Conservation (phyloP, 2,888 invertebrate genomes). For the Scaptomyza parva region DNA sequence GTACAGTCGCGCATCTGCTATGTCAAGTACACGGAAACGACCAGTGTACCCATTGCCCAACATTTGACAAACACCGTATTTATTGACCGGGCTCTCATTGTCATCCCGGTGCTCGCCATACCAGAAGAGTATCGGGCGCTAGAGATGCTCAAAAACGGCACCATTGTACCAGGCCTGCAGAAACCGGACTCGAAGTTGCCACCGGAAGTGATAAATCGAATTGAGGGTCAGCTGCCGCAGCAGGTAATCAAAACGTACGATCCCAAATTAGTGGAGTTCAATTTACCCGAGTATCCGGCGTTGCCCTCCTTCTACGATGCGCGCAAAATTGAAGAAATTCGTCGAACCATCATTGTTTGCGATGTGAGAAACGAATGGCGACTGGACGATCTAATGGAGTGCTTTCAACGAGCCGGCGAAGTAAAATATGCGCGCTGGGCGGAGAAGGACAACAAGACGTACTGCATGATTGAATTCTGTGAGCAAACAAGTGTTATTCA, state of each 20-base stretch:
- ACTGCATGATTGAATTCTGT: conserved; percentile 96
- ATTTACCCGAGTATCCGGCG: conserved; percentile 95
- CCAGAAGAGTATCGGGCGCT: conserved; percentile 98
- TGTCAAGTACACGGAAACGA: conserved; percentile 95
- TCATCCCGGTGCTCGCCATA: conserved; percentile 95
- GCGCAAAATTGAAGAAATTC: conserved; percentile 96
- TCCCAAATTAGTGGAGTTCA: conserved; percentile 92
- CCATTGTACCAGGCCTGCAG: conserved; percentile 93
- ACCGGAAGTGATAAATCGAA: conserved; percentile 94
- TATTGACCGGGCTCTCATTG: conserved; percentile 98
- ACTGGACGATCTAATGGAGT: conserved; percentile 94
- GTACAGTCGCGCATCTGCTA: conserved; percentile 97
- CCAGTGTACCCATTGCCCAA: conserved; percentile 96
- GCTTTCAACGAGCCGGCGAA: conserved; percentile 94
- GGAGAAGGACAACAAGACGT: conserved; percentile 91
- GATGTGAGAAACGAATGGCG: conserved; percentile 90
- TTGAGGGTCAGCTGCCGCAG: conserved; percentile 92
- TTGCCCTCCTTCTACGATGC: conserved; percentile 94
- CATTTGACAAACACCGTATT: conserved; percentile 99
- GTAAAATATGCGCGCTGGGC: conserved; percentile 97
- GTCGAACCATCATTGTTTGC: conserved; percentile 94
- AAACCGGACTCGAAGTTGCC: conserved; percentile 94
- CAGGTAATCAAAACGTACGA: conserved; percentile 96
- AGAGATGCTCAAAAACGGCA: conserved; percentile 95
- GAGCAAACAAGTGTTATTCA: conserved; percentile 95